Evolutionary conservation across 2,797 vertebrate species (phyloP).

Genomic region (Phaenicophaeus curvirostris): DNA sequence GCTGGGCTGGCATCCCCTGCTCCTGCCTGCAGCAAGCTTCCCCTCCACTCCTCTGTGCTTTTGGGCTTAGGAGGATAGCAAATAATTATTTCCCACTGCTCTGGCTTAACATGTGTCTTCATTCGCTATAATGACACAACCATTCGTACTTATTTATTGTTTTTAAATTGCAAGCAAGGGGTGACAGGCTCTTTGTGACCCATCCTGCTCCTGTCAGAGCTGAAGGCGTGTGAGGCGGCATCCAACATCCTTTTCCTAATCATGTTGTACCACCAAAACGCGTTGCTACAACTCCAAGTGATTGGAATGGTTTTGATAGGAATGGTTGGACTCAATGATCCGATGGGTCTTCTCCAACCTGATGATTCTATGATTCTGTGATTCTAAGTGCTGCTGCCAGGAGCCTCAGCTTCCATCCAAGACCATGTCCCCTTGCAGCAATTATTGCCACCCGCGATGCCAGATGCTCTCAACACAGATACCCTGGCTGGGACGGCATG

Average conservation of each 20-base stretch:
- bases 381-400: background rate
- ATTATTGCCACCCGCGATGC: background rate
- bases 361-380: too few species aligned
- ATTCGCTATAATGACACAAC: background rate
- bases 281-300: constrained; percentile 5
- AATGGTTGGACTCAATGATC: too few species aligned
- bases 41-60: background rate
- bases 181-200: background rate
- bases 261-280: background rate
- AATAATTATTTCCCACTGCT: background rate
- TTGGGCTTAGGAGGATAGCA: background rate
- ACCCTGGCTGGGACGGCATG: background rate
- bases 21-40: background rate
- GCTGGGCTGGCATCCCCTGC: background rate
- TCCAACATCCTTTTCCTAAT: constrained; percentile 25
- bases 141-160: background rate
- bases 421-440: background rate
- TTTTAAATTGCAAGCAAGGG: background rate
- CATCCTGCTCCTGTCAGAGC: background rate
- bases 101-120: background rate
- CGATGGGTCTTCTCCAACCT: too few species aligned
- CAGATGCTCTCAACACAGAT: too few species aligned
- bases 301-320: too few species aligned
- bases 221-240: background rate
- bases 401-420: background rate